phyloP scores from a whole-genome alignment of 2,888 invertebrate species.

The Apamea sordens region DNA sequence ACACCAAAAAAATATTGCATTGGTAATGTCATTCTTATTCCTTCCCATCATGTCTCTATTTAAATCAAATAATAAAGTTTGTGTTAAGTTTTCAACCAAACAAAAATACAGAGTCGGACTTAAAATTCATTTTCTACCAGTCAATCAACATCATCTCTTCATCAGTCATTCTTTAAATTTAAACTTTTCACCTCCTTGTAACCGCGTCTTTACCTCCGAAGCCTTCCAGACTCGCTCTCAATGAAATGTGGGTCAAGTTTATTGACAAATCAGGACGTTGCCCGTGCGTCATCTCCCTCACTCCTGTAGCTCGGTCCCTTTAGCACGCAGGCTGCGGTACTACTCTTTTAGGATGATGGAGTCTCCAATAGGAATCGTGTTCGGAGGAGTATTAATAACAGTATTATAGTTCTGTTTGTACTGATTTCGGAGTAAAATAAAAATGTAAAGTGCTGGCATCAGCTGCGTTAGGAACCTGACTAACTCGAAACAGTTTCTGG shows the following conservation, averaged over 20 bases:
- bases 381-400: slow-evolving; percentile 54
- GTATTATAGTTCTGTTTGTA: slow-evolving; percentile 48
- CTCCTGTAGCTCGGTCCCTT: slow-evolving; percentile 55
- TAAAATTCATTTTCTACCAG: neutral
- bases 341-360: slow-evolving; percentile 47
- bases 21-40: neutral
- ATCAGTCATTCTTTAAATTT: neutral
- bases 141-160: neutral
- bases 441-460: neutral
- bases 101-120: neutral
- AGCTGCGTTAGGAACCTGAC: slow-evolving; percentile 14
- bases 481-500: neutral
- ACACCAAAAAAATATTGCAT: neutral
- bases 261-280: slow-evolving; percentile 90
- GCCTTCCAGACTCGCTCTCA: slow-evolving; percentile 83
- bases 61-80: neutral
- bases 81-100: neutral
- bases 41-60: neutral
- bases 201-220: slow-evolving; percentile 69
- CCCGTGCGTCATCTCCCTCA: slow-evolving; percentile 73
- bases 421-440: slow-evolving; percentile 27
- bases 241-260: slow-evolving; percentile 90
- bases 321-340: slow-evolving; percentile 62
- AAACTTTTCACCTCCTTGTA: slow-evolving; percentile 51
- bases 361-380: slow-evolving; percentile 55